Percentiles rank a stretch among this genome's conserved stretches.
These are phyloP conservation scores for Ophthalmolycus amberensis DNA, from an alignment of 2,113 vertebrate species.

Conservation along the genomic window DNA sequence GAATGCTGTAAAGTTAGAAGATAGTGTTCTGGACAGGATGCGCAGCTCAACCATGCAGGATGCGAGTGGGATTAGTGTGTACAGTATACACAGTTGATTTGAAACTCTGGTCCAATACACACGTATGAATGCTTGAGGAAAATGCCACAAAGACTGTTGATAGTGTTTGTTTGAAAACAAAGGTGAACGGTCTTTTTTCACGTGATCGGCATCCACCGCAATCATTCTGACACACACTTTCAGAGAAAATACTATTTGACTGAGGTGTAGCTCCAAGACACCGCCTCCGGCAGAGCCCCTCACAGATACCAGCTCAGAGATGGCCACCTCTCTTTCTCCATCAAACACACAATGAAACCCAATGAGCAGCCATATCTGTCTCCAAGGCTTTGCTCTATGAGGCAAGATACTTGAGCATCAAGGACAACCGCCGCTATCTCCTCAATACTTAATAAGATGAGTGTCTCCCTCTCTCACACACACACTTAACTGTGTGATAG, in stretches of 20 bases:
- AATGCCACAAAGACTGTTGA: neutral
- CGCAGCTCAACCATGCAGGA: too few relatives aligned
- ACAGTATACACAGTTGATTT: neutral
- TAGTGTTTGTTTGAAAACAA: neutral
- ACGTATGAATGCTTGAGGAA: neutral
- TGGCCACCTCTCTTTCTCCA: neutral
- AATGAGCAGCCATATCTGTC: slow-evolving; percentile 36
- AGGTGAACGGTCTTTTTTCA: neutral
- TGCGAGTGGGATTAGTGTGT: too few relatives aligned
- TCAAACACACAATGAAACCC: slow-evolving; percentile 12
- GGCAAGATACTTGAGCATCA: slow-evolving; percentile 42
- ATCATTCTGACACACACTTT: neutral
- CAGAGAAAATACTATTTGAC: neutral
- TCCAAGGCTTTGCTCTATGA: slow-evolving; percentile 5
- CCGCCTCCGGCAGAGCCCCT: neutral
- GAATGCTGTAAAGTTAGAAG: too few relatives aligned
- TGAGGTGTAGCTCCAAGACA: neutral
- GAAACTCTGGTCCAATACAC: neutral
- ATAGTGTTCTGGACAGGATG: too few relatives aligned
- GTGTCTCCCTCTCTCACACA: neutral
- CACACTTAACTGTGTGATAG: neutral
- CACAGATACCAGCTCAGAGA: neutral
- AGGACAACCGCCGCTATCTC: slow-evolving; percentile 43
- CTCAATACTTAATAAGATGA: slow-evolving; percentile 17
- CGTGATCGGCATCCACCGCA: too few relatives aligned